These are phyloP conservation scores for Streblospio benedicti DNA, from an alignment of 1,140 invertebrate species.

Conservation along the genomic window DNA sequence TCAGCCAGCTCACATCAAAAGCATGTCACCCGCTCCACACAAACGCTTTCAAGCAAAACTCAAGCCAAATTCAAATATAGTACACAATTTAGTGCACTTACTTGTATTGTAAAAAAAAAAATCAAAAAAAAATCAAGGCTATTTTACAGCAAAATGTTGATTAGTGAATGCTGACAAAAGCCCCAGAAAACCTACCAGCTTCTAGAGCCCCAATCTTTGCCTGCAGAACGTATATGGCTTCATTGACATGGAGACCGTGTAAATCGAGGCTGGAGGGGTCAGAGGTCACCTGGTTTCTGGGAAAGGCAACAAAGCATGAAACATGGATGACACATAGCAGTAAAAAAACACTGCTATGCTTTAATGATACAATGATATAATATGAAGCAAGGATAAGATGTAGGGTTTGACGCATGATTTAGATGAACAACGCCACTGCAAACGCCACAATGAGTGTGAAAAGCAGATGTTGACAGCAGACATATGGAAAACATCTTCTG, in stretches of 20 bases:
- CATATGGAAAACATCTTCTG: constrained; percentile 1
- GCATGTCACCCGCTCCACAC: too few relatives aligned
- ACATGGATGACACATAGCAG: background rate
- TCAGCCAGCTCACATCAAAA: too few relatives aligned
- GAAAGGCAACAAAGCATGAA: background rate
- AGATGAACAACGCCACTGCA: background rate
- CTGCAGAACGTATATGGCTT: constrained; percentile 59
- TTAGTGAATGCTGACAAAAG: background rate
- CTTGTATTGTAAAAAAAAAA: background rate
- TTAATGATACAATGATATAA: background rate
- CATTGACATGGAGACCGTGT: constrained; percentile 62
- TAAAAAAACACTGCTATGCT: background rate
- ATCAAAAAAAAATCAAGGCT: background rate
- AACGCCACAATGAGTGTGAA: background rate
- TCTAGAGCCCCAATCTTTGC: constrained; percentile 62
- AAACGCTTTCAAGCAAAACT: background rate
- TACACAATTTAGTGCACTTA: background rate
- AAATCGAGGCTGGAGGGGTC: constrained; percentile 59
- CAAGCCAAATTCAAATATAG: background rate
- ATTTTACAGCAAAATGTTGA: background rate
- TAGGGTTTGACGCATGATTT: background rate
- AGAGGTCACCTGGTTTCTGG: constrained; percentile 23
- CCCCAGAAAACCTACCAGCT: constrained; percentile 25
- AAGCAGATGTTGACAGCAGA: background rate
- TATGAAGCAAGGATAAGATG: background rate